Evolutionary conservation across 2,888 invertebrate species (phyloP).

Genomic region (Orthosia gracilis): DNA sequence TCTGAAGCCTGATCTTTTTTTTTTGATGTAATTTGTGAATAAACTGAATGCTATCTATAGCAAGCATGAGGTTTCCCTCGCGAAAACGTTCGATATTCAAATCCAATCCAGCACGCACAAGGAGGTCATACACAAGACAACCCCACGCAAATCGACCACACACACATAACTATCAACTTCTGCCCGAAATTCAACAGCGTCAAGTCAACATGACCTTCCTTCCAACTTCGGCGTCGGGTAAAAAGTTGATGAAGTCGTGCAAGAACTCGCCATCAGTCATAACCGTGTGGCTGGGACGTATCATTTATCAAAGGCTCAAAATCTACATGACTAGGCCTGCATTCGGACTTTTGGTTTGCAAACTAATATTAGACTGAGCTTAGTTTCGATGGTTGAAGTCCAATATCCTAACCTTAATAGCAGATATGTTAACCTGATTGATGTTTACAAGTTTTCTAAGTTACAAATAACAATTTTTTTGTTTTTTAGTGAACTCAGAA

Average conservation of each 20-base stretch:
- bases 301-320: conserved; percentile 76
- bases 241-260: conserved; percentile 72
- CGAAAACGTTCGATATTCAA: neutral
- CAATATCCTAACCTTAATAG: neutral
- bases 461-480: too few relatives aligned
- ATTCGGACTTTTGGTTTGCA: conserved; percentile 47
- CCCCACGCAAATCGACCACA: conserved; percentile 1
- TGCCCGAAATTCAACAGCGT: conserved; percentile 1
- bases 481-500: too few relatives aligned
- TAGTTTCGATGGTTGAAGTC: neutral
- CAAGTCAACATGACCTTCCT: conserved; percentile 61
- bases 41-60: neutral
- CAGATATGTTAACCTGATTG: too few relatives aligned
- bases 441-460: too few relatives aligned
- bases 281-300: conserved; percentile 73
- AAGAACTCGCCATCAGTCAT: conserved; percentile 80
- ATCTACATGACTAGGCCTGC: conserved; percentile 67
- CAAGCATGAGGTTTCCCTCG: neutral
- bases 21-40: neutral
- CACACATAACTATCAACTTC: neutral
- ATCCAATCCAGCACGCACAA: neutral
- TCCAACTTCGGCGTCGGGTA: conserved; percentile 55
- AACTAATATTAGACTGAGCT: conserved; percentile 22
- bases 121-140: neutral
- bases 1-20: too few relatives aligned